These are phyloP conservation scores for Dromas ardeola DNA, from an alignment of 2,113 vertebrate species.

Conservation along the genomic window DNA sequence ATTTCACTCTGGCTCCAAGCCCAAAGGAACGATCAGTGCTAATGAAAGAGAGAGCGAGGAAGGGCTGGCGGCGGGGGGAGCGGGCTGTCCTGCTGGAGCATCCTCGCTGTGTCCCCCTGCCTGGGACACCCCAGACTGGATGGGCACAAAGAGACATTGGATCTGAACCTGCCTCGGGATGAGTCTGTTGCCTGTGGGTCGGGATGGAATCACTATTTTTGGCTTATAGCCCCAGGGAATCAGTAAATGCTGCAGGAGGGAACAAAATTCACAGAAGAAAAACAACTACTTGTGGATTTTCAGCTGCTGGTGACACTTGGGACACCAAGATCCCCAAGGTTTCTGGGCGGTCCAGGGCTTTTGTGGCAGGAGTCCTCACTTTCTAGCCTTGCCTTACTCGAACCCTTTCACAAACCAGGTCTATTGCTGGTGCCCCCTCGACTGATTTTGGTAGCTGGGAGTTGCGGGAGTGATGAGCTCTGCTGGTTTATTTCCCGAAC, in stretches of 20 bases:
- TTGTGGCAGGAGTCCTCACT: not conserved
- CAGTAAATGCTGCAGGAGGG: accelerated
- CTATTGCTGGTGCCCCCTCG: accelerated
- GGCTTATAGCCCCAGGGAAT: not conserved
- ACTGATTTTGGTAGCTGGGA: not conserved
- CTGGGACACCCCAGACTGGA: not conserved
- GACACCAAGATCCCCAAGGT: accelerated
- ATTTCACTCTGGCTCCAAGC: not conserved
- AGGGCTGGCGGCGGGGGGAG: accelerated
- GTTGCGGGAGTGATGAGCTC: not conserved
- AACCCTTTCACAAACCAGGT: not conserved
- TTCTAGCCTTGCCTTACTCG: not conserved
- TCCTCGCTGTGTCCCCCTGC: not conserved
- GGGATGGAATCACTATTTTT: accelerated
- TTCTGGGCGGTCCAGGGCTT: not conserved
- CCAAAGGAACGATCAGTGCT: not conserved
- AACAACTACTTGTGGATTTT: not conserved
- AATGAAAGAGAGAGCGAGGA: not conserved
- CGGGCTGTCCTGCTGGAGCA: not conserved
- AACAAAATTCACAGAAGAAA: not conserved
- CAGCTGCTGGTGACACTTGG: not conserved
- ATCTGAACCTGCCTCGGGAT: accelerated
- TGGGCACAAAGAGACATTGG: not conserved
- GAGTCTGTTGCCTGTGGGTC: not conserved
- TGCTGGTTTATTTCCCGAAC: accelerated